Percentiles rank a stretch among this genome's conserved stretches.
phyloP scores from a whole-genome alignment of 2,888 invertebrate species.

The Xestia sexstrigata region DNA sequence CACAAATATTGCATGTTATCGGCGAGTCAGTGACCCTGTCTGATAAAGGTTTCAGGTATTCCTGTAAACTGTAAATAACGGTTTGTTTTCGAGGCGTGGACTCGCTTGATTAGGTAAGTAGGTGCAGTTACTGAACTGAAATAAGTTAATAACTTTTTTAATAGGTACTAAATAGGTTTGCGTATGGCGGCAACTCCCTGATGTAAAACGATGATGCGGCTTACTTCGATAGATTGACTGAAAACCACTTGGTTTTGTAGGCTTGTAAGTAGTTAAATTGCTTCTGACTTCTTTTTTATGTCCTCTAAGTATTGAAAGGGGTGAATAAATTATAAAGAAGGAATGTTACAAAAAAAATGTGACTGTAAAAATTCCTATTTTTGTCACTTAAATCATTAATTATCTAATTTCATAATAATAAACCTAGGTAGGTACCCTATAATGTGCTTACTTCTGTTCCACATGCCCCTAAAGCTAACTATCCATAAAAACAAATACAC shows the following conservation, averaged over 20 bases:
- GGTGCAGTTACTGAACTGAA: conserved; percentile 6
- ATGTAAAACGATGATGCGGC: no score
- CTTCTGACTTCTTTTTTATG: neutral
- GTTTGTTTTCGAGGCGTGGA: conserved; percentile 39
- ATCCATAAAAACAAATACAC: neutral
- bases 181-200: no score
- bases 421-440: neutral
- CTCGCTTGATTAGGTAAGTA: conserved; percentile 13
- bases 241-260: neutral
- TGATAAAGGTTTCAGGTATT: conserved; percentile 68
- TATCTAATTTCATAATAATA: neutral
- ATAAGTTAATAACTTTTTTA: neutral
- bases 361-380: neutral
- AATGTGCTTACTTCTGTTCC: no score
- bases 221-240: neutral
- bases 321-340: neutral
- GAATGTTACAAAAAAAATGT: no score
- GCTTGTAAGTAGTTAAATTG: no score
- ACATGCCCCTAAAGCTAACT: neutral
- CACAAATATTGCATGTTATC: conserved; percentile 60
- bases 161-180: no score
- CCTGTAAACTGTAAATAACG: conserved; percentile 58
- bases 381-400: neutral
- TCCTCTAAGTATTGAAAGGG: neutral
- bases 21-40: conserved; percentile 62